Evolutionary conservation across 2,888 invertebrate species (phyloP).

Genomic region (Monochamus alternatus): DNA sequence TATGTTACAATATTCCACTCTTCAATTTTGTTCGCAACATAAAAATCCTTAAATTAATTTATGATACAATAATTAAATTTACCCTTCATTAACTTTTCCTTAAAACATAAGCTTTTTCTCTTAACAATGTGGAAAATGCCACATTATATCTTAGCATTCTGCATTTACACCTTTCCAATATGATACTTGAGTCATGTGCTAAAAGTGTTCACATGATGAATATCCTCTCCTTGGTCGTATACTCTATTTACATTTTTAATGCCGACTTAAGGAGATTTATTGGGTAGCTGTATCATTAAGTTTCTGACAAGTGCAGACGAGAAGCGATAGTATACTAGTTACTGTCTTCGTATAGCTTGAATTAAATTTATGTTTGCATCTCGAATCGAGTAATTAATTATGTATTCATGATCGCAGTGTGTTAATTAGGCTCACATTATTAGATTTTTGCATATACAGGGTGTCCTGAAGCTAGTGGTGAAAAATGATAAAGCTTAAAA

Average conservation of each 20-base stretch:
- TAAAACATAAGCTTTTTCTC: no score
- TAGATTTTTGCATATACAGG: neutral
- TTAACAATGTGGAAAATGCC: neutral
- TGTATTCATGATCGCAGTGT: neutral
- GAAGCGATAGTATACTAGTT: conserved; percentile 2
- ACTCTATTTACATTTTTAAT: conserved; percentile 31
- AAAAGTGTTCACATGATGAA: conserved; percentile 22
- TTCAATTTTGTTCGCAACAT: no score
- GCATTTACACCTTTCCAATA: conserved; percentile 44
- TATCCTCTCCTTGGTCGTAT: neutral
- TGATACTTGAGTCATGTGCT: conserved; percentile 10
- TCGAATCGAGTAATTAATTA: conserved; percentile 1
- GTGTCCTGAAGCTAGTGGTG: no score
- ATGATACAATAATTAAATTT: no score
- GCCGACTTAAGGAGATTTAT: conserved; percentile 26
- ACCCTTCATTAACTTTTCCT: no score
- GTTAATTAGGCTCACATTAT: neutral
- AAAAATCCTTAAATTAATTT: no score
- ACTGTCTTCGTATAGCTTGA: neutral
- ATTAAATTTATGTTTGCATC: conserved; percentile 10
- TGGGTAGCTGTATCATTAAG: conserved; percentile 20
- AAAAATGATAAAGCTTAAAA: no score
- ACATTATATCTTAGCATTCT: conserved; percentile 48
- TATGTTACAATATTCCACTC: no score
- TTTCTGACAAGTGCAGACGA: conserved; percentile 16